Evolutionary conservation across 2,888 invertebrate genomes (phyloP), one percentile per base, ranked within the genome.

Genomic region (Temnothorax rugatulus): DNA sequence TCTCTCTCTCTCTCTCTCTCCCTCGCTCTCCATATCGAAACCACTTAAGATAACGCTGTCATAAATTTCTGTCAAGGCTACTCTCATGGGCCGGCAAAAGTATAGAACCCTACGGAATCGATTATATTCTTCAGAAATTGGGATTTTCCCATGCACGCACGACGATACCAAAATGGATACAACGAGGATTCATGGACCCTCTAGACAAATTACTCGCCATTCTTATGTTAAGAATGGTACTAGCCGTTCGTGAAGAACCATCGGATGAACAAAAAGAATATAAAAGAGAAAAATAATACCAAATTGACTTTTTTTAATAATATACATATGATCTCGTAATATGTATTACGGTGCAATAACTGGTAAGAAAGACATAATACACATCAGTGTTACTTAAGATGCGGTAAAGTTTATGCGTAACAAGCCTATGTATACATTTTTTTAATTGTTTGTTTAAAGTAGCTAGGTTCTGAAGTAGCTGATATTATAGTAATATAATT

Each of bases 121-220:
- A 99, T 96, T 99, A 99, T 95, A 99, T 99, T 93, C 96, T 99
- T 74, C 99, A 99, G 95, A 99, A 99, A 95, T 96, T 99, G 61
- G 99, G 99, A 66, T 99, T 99, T 95, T 97, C 98, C 84, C 99
- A 99, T 95, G 99, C 99, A 15, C 96, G 99, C 89, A 99, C 98
- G 89, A 99, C 99, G 82, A 99, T 99, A 94, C 99, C 99, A 83
- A 99, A 99, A 95, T 99, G 99, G 99, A 97, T 99, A 96, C 99
- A 99, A 95, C 96, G 99, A 81, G 99, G 99, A 18, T 98, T 99
- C 92, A 98, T 99, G 97, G 99, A 99, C 95, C 99, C 99, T 0
- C 95, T 99, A 79, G 99, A 99, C 95, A 98, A 98, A 94, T 96
- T 99, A 84, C 96, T 99, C 85, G 97, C 99, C 15, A 96, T 98